Evolutionary conservation across 2,888 invertebrate species (phyloP), one percentile per base, ranked within the genome.

Genomic region (Toxonevra muliebris): DNA sequence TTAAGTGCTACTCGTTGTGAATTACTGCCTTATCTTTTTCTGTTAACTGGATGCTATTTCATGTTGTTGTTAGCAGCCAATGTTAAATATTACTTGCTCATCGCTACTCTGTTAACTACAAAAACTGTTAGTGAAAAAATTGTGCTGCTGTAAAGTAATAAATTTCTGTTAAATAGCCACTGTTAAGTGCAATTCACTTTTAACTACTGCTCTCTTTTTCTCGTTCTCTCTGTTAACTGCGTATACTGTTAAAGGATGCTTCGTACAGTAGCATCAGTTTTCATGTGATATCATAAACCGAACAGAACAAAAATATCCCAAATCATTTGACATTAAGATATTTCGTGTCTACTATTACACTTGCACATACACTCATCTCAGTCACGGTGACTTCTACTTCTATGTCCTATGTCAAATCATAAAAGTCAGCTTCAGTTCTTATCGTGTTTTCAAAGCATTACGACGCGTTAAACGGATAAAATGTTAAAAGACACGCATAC

Each of bases 381-480:
- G 48, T n/a, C 48, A 48, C 48, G 48, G 15, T 48, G 48, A 48
- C 15, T 48, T n/a, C 8, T n/a, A n/a, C 12, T 48, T 5, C 13
- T 15, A 8, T 48, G 48, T 15, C 12, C 48, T 15, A 8, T 15
- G 48, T n/a, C 3, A 48, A 48, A 48, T 12, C 15, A 48, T 3
- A 12, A 8, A 48, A n/a, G 4, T 48, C 48, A 15, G 15, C 17
- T 58, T 58, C 60, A 60, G 60, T 60, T 48, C 60, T 60, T 60
- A 60, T 60, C 60, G 60, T 48, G 60, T 60, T 60, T 19, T 30
- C 60, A 20, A 48, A 45, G 50, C n/a, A 40, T 45, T 13, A 60
- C 48, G 48, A 48, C 60, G 60, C 60, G 48, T 19, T 12, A 20
- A 20, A 19, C 60, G 60, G 60, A 60, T 48, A 12, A 40, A 19